Conservation (phyloP, 2,888 invertebrate genomes). For the Suillia variegata region DNA sequence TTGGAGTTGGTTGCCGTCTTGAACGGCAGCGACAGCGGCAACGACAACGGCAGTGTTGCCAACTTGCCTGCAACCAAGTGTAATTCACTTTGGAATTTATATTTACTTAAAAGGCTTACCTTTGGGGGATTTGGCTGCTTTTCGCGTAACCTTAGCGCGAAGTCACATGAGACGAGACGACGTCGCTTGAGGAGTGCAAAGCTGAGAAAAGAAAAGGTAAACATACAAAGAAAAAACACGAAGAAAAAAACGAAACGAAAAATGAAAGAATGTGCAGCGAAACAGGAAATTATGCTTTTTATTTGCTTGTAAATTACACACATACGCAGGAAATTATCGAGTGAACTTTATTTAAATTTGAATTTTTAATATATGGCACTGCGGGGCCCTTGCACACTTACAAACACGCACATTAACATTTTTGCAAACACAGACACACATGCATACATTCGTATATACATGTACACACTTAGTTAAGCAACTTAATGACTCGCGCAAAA, state of each 20-base stretch:
- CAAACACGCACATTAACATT: too few species aligned
- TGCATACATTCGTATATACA: conserved; percentile 4
- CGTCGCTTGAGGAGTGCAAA: not conserved
- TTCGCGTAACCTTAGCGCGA: not conserved
- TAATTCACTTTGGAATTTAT: conserved; percentile 19
- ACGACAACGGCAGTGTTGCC: too few species aligned
- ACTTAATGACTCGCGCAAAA: conserved; percentile 45
- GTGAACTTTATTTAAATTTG: conserved; percentile 6
- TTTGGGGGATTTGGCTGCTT: not conserved
- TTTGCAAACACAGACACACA: not conserved
- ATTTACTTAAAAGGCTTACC: conserved; percentile 11
- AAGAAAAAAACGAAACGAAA: not conserved
- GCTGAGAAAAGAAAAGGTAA: not conserved
- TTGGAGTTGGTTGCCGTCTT: too few species aligned
- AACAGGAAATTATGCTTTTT: conserved; percentile 21
- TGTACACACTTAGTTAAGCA: conserved; percentile 27
- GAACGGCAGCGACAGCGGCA: too few species aligned
- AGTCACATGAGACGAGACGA: not conserved
- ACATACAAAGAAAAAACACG: not conserved
- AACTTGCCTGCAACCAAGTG: conserved; percentile 4
- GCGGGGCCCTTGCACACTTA: too few species aligned
- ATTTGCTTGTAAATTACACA: conserved; percentile 16
- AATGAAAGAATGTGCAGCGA: conserved; percentile 9
- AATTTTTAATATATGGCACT: conserved; percentile 1
- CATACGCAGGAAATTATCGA: not conserved